A percentile compares a stretch with the other conserved stretches of the same genome.
Evolutionary conservation across 2,888 invertebrate species (phyloP).

Genomic region (Tricholauxania praeusta): DNA sequence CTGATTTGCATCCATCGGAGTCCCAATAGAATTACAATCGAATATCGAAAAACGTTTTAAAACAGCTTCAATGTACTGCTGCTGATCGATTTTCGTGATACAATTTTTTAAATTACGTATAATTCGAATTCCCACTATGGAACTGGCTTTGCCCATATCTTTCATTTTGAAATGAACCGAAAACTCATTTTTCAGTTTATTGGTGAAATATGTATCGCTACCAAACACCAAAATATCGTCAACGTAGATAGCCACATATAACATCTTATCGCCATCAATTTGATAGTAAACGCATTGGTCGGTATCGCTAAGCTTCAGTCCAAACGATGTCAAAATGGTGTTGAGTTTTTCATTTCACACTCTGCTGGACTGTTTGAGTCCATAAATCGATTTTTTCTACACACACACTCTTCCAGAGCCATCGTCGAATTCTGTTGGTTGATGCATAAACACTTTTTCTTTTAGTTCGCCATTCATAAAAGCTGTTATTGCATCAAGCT

Average conservation of each 20-base stretch:
- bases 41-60: slow-evolving; percentile 39
- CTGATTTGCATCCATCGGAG: too few species aligned
- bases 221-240: slow-evolving; percentile 48
- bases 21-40: too few species aligned
- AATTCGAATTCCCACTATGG: slow-evolving; percentile 45
- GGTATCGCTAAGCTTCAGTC: slow-evolving; percentile 35
- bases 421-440: slow-evolving; percentile 45
- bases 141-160: slow-evolving; percentile 43
- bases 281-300: slow-evolving; percentile 44
- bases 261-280: slow-evolving; percentile 21
- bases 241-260: slow-evolving; percentile 49
- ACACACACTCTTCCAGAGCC: slow-evolving; percentile 32
- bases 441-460: slow-evolving; percentile 43
- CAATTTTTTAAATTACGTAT: slow-evolving; percentile 28
- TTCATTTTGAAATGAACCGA: slow-evolving; percentile 45
- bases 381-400: slow-evolving; percentile 35
- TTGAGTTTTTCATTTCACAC: slow-evolving; percentile 43
- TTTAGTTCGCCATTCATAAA: slow-evolving; percentile 41
- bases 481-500: slow-evolving; percentile 45
- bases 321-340: slow-evolving; percentile 34
- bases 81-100: slow-evolving; percentile 43
- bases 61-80: slow-evolving; percentile 41
- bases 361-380: slow-evolving; percentile 36
- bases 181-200: slow-evolving; percentile 40
- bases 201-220: slow-evolving; percentile 35